Base-by-base conservation (phyloP, 2,888 invertebrate species). In the Boloria euphrosyne region DNA sequence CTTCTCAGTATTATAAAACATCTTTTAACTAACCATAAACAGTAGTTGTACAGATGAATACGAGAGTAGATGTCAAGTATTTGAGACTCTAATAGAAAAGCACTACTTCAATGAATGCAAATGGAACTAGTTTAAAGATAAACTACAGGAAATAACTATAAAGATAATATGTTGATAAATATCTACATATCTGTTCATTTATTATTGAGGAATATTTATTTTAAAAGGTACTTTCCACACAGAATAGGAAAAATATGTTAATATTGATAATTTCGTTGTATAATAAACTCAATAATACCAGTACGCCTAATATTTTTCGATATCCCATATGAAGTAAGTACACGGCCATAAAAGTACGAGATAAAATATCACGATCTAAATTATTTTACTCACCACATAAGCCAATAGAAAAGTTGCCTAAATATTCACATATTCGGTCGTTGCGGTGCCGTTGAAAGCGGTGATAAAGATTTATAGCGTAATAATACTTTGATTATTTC, bases 401-500 rank as follows among this genome's bases (percentile, higher is more conserved):
- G 73, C 70, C 73, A 74, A 81, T 80, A 75, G 80, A 78, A 80
- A 85, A 82, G 82, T 87, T 83, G 83, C 82, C 82, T 72, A 84
- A 86, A 87, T 84, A 85, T 88, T 88, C 86, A 84, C 85, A 80
- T 83, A 84, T 82, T 81, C 81, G 74, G 74, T 73, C 74, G 77
- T 78, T 81, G 80, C 78, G 76, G 76, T 75, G 73, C 73, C 78
- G 72, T 77, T 69, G 80, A 80, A 82, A 82, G 81, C 76, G 79
- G 78, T 76, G 85, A 88, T 89, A 89, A 86, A 87, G 87, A 90
- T 89, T 90, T 89, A 90, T 84, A 80, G 78, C 80, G 80, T 86
- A 85, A 89, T 89, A 89, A 89, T 86, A 85, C 86, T 89, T 87
- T 87, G 87, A 88, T 88, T 86, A 89, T 87, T 84, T 86, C 85